Evolutionary conservation across 2,113 vertebrate species (phyloP).

Genomic region (Corvus moneduloides): DNA sequence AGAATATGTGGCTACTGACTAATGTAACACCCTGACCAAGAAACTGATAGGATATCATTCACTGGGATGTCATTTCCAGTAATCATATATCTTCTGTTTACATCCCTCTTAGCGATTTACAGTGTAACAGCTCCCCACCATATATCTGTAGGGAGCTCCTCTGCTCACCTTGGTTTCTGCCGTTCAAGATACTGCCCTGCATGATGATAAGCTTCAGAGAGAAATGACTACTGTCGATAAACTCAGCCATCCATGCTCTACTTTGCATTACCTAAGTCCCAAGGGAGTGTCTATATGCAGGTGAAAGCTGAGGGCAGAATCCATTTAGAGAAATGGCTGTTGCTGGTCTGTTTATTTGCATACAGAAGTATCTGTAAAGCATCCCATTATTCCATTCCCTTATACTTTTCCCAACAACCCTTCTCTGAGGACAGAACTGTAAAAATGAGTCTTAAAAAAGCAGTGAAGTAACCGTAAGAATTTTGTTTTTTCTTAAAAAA

Average conservation of each 20-base stretch:
- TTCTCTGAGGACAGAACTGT: background rate
- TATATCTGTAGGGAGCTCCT: slow-evolving; percentile 3
- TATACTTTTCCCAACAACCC: background rate
- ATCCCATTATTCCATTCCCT: background rate
- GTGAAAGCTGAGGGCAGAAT: slow-evolving; percentile 25
- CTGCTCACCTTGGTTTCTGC: slow-evolving; percentile 25
- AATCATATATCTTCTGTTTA: background rate
- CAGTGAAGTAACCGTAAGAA: background rate
- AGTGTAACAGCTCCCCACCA: background rate
- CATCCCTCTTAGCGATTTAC: slow-evolving; percentile 4
- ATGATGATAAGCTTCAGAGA: slow-evolving; percentile 19
- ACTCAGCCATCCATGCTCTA: slow-evolving; percentile 36
- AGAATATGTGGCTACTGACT: background rate
- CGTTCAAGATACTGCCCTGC: background rate
- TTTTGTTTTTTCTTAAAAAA: background rate
- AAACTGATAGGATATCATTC: background rate
- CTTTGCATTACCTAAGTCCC: background rate
- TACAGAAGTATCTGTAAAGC: background rate
- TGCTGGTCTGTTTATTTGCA: slow-evolving; percentile 22
- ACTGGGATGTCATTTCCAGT: background rate
- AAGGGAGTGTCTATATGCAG: background rate
- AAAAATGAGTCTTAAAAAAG: background rate
- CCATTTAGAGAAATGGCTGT: background rate
- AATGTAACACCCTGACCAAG: background rate
- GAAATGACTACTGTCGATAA: slow-evolving; percentile 23